These are phyloP conservation scores for Ciona savignyi DNA, from an alignment of 23 tunicate genomes.

Conservation along the genomic window DNA sequence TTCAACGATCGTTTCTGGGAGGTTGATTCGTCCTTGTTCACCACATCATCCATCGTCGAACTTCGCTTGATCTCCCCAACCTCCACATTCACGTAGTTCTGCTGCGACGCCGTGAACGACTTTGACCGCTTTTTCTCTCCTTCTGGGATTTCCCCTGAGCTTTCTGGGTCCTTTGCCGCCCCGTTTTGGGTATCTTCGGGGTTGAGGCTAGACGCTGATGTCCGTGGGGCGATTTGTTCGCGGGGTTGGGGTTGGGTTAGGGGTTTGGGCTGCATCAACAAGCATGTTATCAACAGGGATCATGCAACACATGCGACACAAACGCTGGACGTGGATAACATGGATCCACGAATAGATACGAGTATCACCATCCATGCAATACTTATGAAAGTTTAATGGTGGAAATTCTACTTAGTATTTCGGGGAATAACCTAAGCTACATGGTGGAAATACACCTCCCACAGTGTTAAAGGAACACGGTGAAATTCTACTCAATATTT, in stretches of 20 bases:
- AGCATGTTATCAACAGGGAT: background rate
- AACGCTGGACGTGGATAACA: too few species aligned
- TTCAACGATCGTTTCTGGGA: background rate
- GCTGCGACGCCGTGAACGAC: constrained; percentile 1
- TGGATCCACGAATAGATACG: too few species aligned
- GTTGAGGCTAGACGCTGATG: background rate
- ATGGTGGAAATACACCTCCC: too few species aligned
- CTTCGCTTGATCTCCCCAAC: constrained; percentile 5
- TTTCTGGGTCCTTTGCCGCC: background rate
- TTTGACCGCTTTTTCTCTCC: constrained; percentile 7
- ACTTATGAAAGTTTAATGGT: too few species aligned
- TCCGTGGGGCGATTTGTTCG: background rate
- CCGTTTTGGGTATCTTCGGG: background rate
- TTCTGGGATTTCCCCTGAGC: background rate
- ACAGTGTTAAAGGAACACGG: too few species aligned
- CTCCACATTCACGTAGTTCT: constrained; percentile 6
- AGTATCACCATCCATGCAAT: too few species aligned
- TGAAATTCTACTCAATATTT: too few species aligned
- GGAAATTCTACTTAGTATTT: too few species aligned
- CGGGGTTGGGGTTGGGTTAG: background rate
- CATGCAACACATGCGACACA: too few species aligned
- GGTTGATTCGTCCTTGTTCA: constrained; percentile 4
- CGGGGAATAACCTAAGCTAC: too few species aligned
- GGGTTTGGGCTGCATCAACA: background rate
- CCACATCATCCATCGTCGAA: constrained; percentile 6